Evolutionary conservation across 2,888 invertebrate genomes (phyloP).

Genomic region (Poecilus cupreus): DNA sequence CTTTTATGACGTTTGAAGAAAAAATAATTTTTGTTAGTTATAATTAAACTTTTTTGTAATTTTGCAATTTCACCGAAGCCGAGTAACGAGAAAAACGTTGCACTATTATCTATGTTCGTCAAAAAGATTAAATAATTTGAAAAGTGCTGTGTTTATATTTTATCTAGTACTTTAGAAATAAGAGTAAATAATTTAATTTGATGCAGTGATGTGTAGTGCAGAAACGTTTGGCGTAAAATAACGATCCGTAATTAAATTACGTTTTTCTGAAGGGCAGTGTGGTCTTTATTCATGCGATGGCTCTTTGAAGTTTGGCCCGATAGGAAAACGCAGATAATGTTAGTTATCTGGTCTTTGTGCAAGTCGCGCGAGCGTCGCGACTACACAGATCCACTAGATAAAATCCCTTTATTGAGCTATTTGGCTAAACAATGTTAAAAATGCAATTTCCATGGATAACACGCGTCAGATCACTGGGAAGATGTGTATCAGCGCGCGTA

Average conservation of each 20-base stretch:
- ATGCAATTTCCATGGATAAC: constrained; percentile 54
- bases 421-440: constrained; percentile 54
- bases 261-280: not conserved
- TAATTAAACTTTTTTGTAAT: too few relatives aligned
- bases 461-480: not conserved
- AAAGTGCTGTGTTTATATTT: too few relatives aligned
- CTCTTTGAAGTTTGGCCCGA: not conserved
- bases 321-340: constrained; percentile 23
- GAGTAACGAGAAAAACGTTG: too few relatives aligned
- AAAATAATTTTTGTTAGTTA: too few relatives aligned
- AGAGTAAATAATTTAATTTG: too few relatives aligned
- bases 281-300: constrained; percentile 18
- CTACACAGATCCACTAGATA: constrained; percentile 16
- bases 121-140: too few relatives aligned
- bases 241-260: constrained; percentile 18
- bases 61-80: too few relatives aligned
- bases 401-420: constrained; percentile 50
- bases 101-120: too few relatives aligned
- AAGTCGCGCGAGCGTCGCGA: not conserved
- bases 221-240: too few relatives aligned
- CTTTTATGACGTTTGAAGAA: too few relatives aligned
- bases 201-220: too few relatives aligned
- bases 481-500: not conserved
- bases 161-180: too few relatives aligned
- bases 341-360: constrained; percentile 11